Evolutionary conservation across 2,888 invertebrate species (phyloP).

Genomic region (Parthenolecanium corni): DNA sequence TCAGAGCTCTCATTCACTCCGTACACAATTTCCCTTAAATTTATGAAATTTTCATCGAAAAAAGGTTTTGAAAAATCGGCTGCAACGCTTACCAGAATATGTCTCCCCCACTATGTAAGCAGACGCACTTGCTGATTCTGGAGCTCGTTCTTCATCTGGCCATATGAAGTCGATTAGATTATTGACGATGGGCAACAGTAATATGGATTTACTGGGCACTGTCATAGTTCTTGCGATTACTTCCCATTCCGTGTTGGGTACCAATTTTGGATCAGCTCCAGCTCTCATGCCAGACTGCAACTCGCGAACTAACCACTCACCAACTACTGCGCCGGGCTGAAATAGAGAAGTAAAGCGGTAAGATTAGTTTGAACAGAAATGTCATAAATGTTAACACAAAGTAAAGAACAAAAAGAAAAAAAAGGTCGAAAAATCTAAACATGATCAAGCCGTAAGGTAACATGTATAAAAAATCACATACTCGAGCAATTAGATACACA

Average conservation of each 20-base stretch:
- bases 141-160: constrained; percentile 51
- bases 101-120: constrained; percentile 24
- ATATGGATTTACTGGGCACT: constrained; percentile 34
- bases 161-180: constrained; percentile 72
- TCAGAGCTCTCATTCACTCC: no score
- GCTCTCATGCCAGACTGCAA: constrained; percentile 45
- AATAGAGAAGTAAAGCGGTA: not conserved
- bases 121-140: constrained; percentile 3
- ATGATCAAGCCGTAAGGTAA: no score
- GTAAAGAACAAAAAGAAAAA: no score
- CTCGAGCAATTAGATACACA: no score
- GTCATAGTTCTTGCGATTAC: constrained; percentile 32
- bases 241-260: constrained; percentile 57
- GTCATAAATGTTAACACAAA: no score
- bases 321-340: constrained; percentile 8
- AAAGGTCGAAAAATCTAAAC: no score
- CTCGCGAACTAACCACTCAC: constrained; percentile 51
- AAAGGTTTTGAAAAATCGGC: no score
- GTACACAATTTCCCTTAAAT: no score
- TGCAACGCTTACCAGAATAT: constrained; percentile 31
- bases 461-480: no score
- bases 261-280: constrained; percentile 62
- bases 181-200: constrained; percentile 47
- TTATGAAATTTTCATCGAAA: no score
- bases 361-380: no score